Conservation (phyloP, 2,113 vertebrate genomes). For the Eira barbara region DNA sequence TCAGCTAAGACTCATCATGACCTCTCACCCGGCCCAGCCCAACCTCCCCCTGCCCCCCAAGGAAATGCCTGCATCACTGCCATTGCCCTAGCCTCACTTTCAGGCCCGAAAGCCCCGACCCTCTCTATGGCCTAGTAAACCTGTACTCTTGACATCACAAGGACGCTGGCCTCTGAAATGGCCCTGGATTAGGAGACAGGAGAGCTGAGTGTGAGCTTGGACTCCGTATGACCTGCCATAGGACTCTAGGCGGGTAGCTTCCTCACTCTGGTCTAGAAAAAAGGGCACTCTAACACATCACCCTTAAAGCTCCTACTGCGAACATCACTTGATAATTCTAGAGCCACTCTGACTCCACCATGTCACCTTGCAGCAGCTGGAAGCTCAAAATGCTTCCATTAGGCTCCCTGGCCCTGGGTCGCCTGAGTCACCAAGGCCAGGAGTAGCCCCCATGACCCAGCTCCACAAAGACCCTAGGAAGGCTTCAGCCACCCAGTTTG, state of each 20-base stretch:
- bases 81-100: neutral
- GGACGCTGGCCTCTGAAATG: neutral
- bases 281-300: neutral
- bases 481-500: neutral
- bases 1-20: neutral
- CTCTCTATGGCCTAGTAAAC: neutral
- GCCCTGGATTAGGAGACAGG: neutral
- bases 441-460: neutral
- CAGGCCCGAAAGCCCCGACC: neutral
- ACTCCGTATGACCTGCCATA: neutral
- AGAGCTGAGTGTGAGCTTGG: neutral
- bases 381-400: neutral
- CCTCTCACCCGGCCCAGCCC: neutral
- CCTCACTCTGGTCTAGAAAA: neutral
- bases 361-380: neutral
- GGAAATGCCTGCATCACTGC: neutral
- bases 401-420: neutral
- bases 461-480: neutral
- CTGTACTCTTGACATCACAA: neutral
- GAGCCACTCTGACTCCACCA: neutral
- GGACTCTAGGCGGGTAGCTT: neutral
- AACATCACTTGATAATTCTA: neutral
- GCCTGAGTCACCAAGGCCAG: neutral
- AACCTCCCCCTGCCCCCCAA: too few species aligned
- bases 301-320: neutral